phyloP scores from a whole-genome alignment of 2,888 invertebrate species.

The Desoria tigrina region DNA sequence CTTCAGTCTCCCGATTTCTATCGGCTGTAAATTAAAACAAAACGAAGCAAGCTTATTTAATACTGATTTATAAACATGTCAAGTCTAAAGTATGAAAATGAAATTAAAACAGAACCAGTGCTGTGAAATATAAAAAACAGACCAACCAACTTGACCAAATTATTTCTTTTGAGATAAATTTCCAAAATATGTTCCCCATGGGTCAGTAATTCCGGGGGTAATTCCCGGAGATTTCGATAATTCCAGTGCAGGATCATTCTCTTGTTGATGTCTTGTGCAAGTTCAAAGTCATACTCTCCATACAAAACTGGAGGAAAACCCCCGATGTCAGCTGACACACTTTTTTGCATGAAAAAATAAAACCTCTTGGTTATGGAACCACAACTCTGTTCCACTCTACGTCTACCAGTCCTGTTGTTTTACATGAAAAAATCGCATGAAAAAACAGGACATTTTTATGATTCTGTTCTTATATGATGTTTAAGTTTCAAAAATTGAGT shows the following conservation, averaged over 20 bases:
- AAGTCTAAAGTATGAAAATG: slow-evolving; percentile 4
- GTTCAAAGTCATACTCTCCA: slow-evolving; percentile 49
- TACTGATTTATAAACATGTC: slow-evolving; percentile 5
- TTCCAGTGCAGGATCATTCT: slow-evolving; percentile 59
- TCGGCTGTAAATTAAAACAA: slow-evolving; percentile 37
- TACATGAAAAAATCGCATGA: too few species aligned
- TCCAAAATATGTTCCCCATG: slow-evolving; percentile 56
- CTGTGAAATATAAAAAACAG: too few species aligned
- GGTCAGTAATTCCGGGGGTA: slow-evolving; percentile 56
- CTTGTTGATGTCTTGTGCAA: slow-evolving; percentile 56
- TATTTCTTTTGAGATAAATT: slow-evolving; percentile 58
- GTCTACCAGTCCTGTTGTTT: too few species aligned
- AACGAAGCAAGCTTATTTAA: neutral
- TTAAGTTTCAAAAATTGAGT: too few species aligned
- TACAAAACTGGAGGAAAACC: neutral
- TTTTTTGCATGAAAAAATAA: too few species aligned
- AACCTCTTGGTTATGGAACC: too few species aligned
- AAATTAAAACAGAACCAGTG: too few species aligned
- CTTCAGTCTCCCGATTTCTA: slow-evolving; percentile 44
- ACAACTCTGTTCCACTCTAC: too few species aligned
- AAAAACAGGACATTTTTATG: too few species aligned
- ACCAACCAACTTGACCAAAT: slow-evolving; percentile 53
- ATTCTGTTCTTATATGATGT: too few species aligned
- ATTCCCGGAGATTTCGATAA: slow-evolving; percentile 56
- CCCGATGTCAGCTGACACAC: too few species aligned